These are phyloP conservation scores for Anoncus sp. DNA, from an alignment of 2,888 invertebrate genomes.

Conservation along the genomic window DNA sequence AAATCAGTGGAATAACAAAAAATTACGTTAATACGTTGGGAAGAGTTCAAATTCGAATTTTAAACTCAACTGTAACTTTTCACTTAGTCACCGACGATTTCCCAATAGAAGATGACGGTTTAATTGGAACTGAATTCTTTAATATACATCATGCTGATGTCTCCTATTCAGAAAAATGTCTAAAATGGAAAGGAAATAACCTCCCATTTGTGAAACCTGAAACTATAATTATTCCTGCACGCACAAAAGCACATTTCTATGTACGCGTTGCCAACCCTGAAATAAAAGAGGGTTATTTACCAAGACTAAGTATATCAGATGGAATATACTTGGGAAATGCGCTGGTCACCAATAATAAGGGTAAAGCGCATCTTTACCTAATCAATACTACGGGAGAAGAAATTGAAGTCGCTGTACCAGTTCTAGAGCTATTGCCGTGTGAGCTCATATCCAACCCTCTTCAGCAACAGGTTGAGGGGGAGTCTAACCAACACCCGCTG, in stretches of 20 bases:
- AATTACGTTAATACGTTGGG: slow-evolving; percentile 46
- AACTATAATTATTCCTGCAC: slow-evolving; percentile 43
- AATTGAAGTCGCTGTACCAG: slow-evolving; percentile 41
- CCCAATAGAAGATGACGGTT: slow-evolving; percentile 49
- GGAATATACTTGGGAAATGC: slow-evolving; percentile 52
- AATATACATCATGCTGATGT: slow-evolving; percentile 26
- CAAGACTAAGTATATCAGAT: slow-evolving; percentile 13
- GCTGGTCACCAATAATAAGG: slow-evolving; percentile 45
- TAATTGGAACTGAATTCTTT: slow-evolving; percentile 50
- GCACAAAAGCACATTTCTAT: slow-evolving; percentile 30
- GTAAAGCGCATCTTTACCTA: slow-evolving; percentile 50
- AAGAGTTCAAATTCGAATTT: slow-evolving; percentile 9
- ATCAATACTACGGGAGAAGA: slow-evolving; percentile 48
- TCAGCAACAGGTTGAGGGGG: background rate
- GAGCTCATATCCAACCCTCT: background rate
- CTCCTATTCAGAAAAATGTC: slow-evolving; percentile 29
- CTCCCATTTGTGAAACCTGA: slow-evolving; percentile 46
- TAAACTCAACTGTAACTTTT: slow-evolving; percentile 26
- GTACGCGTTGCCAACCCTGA: slow-evolving; percentile 40
- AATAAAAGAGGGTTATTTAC: slow-evolving; percentile 52
- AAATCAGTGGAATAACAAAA: slow-evolving; percentile 42
- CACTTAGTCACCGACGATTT: slow-evolving; percentile 48
- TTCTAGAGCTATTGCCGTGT: background rate
- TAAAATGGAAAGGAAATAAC: slow-evolving; percentile 29
- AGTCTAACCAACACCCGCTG: background rate